A percentile compares a stretch with the other conserved stretches of the same genome.
Conservation (phyloP, 2,888 invertebrate species). For the Eristalis intricaria region DNA sequence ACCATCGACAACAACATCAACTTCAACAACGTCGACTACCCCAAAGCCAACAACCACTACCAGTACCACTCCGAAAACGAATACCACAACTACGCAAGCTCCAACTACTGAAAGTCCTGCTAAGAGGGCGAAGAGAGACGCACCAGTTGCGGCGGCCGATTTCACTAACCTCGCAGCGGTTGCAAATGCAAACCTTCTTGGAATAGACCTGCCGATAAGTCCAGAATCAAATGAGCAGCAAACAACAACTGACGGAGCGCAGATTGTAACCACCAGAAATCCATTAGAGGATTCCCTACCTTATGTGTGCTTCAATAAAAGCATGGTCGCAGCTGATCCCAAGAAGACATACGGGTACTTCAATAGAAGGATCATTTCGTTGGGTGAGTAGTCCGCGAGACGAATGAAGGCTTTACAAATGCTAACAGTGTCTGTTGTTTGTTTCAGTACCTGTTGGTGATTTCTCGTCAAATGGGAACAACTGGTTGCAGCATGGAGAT, state of each 20-base stretch:
- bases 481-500: constrained; percentile 92
- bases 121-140: constrained; percentile 74
- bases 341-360: constrained; percentile 89
- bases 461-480: constrained; percentile 87
- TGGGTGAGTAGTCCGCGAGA: constrained; percentile 83
- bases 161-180: constrained; percentile 74
- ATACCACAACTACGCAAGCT: constrained; percentile 75
- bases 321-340: constrained; percentile 85
- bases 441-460: constrained; percentile 87
- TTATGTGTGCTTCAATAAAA: constrained; percentile 83
- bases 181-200: constrained; percentile 76
- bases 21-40: constrained; percentile 79
- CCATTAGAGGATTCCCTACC: constrained; percentile 77
- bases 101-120: constrained; percentile 46
- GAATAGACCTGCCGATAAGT: constrained; percentile 74
- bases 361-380: constrained; percentile 84
- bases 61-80: constrained; percentile 76
- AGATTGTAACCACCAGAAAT: constrained; percentile 76
- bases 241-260: constrained; percentile 51
- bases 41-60: constrained; percentile 79
- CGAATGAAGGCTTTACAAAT: background rate
- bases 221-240: constrained; percentile 26
- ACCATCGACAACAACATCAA: constrained; percentile 81
- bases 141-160: constrained; percentile 32
- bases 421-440: background rate